Conservation (phyloP, 2,888 invertebrate genomes). For the Gymnoscelis rufifasciata region DNA sequence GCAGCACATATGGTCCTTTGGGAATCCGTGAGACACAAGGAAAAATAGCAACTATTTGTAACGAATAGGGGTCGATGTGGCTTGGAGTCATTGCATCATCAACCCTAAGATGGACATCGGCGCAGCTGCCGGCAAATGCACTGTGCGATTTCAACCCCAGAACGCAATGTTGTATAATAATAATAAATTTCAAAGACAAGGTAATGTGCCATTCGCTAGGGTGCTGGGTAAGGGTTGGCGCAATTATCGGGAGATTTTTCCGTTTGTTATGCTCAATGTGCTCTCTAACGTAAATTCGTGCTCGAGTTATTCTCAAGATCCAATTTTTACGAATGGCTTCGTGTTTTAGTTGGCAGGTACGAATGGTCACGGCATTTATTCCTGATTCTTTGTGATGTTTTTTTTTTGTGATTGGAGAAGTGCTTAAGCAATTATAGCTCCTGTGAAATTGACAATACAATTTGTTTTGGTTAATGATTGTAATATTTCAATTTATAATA, state of each 20-base stretch:
- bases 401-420: too few relatives aligned
- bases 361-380: too few relatives aligned
- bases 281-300: conserved; percentile 25
- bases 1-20: conserved; percentile 67
- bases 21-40: conserved; percentile 39
- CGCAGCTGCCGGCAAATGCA: conserved; percentile 68
- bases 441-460: too few relatives aligned
- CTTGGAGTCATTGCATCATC: conserved; percentile 28
- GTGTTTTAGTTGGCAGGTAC: too few relatives aligned
- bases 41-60: conserved; percentile 33
- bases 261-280: conserved; percentile 37
- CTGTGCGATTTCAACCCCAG: conserved; percentile 59
- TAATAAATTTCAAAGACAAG: conserved; percentile 74
- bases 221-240: conserved; percentile 52
- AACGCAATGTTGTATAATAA: conserved; percentile 71
- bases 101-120: conserved; percentile 41
- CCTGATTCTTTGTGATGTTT: too few relatives aligned
- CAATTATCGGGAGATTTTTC: conserved; percentile 57
- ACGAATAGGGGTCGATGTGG: conserved; percentile 30
- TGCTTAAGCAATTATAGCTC: too few relatives aligned
- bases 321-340: too few relatives aligned
- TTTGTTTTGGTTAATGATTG: too few relatives aligned
- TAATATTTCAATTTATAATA: too few relatives aligned
- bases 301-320: too few relatives aligned
- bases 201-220: conserved; percentile 51